Percentiles rank a stretch among this genome's conserved stretches.
phyloP scores from a whole-genome alignment of 1,140 invertebrate genomes.

The Hyphantria cunea region DNA sequence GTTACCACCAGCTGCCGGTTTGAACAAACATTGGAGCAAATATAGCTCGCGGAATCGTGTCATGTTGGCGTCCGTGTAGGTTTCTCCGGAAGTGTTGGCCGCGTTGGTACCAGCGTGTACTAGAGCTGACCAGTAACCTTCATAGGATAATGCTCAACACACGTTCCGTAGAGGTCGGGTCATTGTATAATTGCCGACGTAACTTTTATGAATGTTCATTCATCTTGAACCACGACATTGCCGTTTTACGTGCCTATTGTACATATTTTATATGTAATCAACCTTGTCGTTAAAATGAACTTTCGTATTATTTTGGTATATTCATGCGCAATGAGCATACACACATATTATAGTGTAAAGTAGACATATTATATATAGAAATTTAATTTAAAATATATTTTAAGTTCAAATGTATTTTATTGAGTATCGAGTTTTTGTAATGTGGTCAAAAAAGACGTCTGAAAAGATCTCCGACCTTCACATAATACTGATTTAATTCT shows the following conservation, averaged over 20 bases:
- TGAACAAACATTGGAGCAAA: slow-evolving; percentile 28
- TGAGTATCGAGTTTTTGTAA: no score
- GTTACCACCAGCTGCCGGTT: slow-evolving; percentile 36
- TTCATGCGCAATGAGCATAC: neutral
- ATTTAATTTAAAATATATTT: no score
- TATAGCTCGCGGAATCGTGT: slow-evolving; percentile 4
- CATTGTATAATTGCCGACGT: slow-evolving; percentile 10
- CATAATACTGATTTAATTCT: no score
- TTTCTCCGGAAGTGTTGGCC: slow-evolving; percentile 7
- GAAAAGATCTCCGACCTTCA: no score
- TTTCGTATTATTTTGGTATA: neutral
- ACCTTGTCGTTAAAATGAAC: neutral
- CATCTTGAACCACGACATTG: neutral
- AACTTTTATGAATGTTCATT: slow-evolving; percentile 17
- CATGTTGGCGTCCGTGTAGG: slow-evolving; percentile 9
- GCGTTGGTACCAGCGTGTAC: slow-evolving; percentile 30
- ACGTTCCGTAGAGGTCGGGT: slow-evolving; percentile 17
- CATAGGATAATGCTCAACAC: slow-evolving; percentile 23
- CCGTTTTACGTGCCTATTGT: neutral
- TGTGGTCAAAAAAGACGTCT: no score
- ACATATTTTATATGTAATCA: neutral
- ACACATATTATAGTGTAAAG: no score
- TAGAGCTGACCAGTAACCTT: slow-evolving; percentile 31
- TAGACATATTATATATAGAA: no score
- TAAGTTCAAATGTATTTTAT: no score